Evolutionary conservation across 1,140 invertebrate species (phyloP).

Genomic region (Aphelenchoides besseyi): DNA sequence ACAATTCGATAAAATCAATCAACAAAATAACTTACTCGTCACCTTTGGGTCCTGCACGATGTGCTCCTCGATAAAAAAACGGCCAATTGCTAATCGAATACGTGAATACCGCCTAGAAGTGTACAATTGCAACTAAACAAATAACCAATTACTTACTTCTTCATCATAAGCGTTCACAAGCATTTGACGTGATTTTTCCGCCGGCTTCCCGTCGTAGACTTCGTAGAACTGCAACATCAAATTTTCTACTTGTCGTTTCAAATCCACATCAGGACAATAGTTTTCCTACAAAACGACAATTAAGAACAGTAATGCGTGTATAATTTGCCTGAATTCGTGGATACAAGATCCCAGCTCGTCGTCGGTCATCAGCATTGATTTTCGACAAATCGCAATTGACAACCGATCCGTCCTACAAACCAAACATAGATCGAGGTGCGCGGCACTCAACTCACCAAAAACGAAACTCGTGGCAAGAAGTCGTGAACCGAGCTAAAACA

Average conservation of each 20-base stretch:
- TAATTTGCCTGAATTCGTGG: slow-evolving; percentile 10
- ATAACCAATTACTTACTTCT: slow-evolving; percentile 22
- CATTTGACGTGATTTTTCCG: slow-evolving; percentile 30
- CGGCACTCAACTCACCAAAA: slow-evolving; percentile 33
- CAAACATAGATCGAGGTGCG: background rate
- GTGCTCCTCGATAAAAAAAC: background rate
- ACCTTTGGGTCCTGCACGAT: slow-evolving; percentile 20
- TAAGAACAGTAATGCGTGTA: background rate
- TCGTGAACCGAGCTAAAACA: slow-evolving; percentile 40
- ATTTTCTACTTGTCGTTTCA: slow-evolving; percentile 32
- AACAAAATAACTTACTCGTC: slow-evolving; percentile 24
- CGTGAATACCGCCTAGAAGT: slow-evolving; percentile 44
- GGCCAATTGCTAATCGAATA: slow-evolving; percentile 33
- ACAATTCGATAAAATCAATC: background rate
- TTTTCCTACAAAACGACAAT: slow-evolving; percentile 24
- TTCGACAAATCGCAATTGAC: slow-evolving; percentile 35
- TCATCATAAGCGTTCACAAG: slow-evolving; percentile 43
- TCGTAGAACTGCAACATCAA: slow-evolving; percentile 37
- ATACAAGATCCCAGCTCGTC: slow-evolving; percentile 6
- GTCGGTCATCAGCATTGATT: slow-evolving; percentile 26
- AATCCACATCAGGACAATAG: slow-evolving; percentile 25
- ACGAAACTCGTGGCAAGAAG: slow-evolving; percentile 40
- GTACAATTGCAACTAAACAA: background rate
- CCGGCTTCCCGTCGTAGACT: slow-evolving; percentile 37
- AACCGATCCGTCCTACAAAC: slow-evolving; percentile 27